A percentile compares a stretch with the other conserved stretches of the same genome.
Evolutionary conservation across 2,113 vertebrate genomes (phyloP).

Genomic region (Melierax canorus): DNA sequence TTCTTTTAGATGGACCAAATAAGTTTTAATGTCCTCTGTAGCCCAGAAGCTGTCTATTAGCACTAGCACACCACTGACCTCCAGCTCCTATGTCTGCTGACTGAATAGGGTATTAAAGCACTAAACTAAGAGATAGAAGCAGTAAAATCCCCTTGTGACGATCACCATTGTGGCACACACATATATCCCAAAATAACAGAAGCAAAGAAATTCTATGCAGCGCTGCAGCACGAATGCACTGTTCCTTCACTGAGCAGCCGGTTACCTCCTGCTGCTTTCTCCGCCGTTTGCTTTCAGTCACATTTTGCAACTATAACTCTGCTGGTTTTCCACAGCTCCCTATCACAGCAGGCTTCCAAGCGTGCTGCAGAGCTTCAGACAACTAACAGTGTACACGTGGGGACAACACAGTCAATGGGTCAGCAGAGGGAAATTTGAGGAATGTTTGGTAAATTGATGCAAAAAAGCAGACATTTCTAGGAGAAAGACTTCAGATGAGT

Average conservation of each 20-base stretch:
- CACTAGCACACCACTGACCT: background rate
- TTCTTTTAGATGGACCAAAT: background rate
- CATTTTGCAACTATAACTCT: background rate
- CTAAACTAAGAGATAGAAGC: background rate
- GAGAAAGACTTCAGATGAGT: background rate
- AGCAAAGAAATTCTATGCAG: background rate
- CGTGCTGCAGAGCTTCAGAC: background rate
- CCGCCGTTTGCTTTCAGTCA: accelerated
- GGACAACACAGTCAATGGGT: background rate
- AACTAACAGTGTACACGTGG: accelerated
- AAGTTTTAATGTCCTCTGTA: background rate
- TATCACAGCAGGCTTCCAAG: background rate
- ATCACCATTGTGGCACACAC: background rate
- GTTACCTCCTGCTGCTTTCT: background rate
- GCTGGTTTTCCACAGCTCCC: background rate
- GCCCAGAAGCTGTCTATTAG: background rate
- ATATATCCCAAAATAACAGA: background rate
- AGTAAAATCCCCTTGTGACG: background rate
- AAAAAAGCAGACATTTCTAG: background rate
- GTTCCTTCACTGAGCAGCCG: background rate
- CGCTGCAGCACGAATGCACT: background rate
- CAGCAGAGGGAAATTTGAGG: background rate
- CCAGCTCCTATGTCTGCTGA: background rate
- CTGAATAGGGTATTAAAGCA: background rate
- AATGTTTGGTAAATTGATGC: background rate